phyloP scores from a whole-genome alignment of 53 echinoderm and acorn worm genomes.

The Temnopleurus reevesii region DNA sequence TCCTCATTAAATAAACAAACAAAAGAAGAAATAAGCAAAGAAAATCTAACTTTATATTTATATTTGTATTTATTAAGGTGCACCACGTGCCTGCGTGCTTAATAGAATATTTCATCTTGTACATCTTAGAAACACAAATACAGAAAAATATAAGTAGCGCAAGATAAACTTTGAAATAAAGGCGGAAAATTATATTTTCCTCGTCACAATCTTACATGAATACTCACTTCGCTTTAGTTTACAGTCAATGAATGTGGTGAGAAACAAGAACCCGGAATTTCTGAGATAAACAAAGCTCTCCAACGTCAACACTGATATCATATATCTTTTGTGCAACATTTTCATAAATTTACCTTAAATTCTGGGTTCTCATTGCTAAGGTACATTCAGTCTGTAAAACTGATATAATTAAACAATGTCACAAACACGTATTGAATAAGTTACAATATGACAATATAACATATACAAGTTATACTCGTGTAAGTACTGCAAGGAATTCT shows the following conservation, averaged over 20 bases:
- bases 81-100: background rate
- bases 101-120: background rate
- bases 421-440: background rate
- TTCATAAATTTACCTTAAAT: constrained; percentile 22
- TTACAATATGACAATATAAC: background rate
- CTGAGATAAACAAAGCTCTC: background rate
- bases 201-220: background rate
- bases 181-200: background rate
- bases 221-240: background rate
- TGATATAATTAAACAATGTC: background rate
- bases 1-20: too few species aligned
- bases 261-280: background rate
- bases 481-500: background rate
- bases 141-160: background rate
- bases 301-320: constrained; percentile 19
- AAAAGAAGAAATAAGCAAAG: too few species aligned
- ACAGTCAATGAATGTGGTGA: background rate
- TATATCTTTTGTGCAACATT: constrained; percentile 3
- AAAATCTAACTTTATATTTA: too few species aligned
- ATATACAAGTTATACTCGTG: background rate
- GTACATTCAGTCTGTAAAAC: background rate
- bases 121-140: background rate
- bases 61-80: too few species aligned
- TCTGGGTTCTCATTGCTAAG: background rate
- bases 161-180: background rate